Conservation (phyloP, 2,113 vertebrate genomes). For the Cheilinus undulatus region DNA sequence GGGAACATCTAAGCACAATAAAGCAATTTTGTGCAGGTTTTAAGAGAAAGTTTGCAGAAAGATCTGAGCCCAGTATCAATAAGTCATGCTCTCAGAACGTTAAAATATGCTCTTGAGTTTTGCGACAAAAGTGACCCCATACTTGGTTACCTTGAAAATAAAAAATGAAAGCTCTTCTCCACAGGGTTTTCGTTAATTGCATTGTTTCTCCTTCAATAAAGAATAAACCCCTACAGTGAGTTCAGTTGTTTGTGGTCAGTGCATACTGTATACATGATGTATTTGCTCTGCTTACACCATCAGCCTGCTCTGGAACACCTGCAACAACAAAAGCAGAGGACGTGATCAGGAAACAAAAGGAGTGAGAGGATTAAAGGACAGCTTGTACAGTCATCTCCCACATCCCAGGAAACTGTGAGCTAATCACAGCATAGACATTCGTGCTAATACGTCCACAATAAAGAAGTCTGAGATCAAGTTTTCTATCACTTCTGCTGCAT, state of each 20-base stretch:
- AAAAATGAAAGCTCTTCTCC: too few relatives aligned
- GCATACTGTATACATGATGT: not conserved
- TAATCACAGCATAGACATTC: slow-evolving; percentile 28
- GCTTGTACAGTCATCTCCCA: not conserved
- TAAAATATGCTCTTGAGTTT: too few relatives aligned
- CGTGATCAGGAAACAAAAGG: slow-evolving; percentile 55
- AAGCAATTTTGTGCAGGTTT: too few relatives aligned
- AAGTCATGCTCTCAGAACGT: too few relatives aligned
- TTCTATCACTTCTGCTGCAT: slow-evolving; percentile 37
- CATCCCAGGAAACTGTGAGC: slow-evolving; percentile 26
- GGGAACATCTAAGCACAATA: too few relatives aligned
- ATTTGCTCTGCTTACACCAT: slow-evolving; percentile 70
- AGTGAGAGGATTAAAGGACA: slow-evolving; percentile 31
- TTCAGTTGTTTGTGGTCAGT: not conserved
- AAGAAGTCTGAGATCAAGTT: slow-evolving; percentile 18
- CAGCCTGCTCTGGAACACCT: slow-evolving; percentile 69
- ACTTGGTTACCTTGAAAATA: too few relatives aligned
- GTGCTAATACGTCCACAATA: not conserved
- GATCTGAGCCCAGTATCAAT: too few relatives aligned
- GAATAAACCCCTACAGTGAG: too few relatives aligned
- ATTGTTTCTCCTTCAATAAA: slow-evolving; percentile 16
- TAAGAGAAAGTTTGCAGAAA: too few relatives aligned
- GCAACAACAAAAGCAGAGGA: slow-evolving; percentile 64
- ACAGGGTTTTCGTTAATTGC: slow-evolving; percentile 20
- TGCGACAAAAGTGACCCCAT: too few relatives aligned